Evolutionary conservation across 2,888 invertebrate species (phyloP), one percentile per base, ranked within the genome.

Genomic region (Camponotus fellah): DNA sequence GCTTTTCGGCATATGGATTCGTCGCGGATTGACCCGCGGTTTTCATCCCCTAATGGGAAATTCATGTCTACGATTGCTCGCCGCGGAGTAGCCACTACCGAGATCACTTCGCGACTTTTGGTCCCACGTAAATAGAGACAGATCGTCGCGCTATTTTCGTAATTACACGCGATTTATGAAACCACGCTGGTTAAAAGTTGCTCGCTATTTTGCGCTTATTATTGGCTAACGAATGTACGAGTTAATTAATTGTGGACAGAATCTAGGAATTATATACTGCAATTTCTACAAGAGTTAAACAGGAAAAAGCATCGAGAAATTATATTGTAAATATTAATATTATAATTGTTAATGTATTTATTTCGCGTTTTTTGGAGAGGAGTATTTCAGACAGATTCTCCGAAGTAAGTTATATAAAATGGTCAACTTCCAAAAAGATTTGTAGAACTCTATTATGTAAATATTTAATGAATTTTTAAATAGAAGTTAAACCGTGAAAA

Each of bases 1-100:
- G 88, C 88, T 92, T 88, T 91, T 92, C 89, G 91, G 85, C 91
- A 92, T 91, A 91, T 91, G 92, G 90, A 89, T 91, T 89, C 88
- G 87, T 91, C 91, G 92, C 91, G 91, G 88, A 92, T 91, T 89
- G 91, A 85, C 83, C 87, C 91, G 89, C 88, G 87, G 87, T 86
- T 88, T 90, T 89, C 90, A 90, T 93, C 84, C 88, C 82, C 80
- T 89, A 92, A 93, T 91, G 91, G 90, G 90, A 90, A 88, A 92
- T 93, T 92, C 91, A 92, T 92, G 86, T 86, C 87, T 46, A 83
- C 82, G 83, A 83, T 76, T 37, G 56, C 74, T 68, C 58, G 69
- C 75, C 74, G 34, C 84, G 75, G 69, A 75, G 60, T 81, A 82
- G 58, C 81, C 86, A 84, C 88, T 81, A 87, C 53, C 83, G 60